Evolutionary conservation across 2,113 vertebrate species (phyloP), one percentile per base, ranked within the genome.

Genomic region (Melanotaenia duboulayi): DNA sequence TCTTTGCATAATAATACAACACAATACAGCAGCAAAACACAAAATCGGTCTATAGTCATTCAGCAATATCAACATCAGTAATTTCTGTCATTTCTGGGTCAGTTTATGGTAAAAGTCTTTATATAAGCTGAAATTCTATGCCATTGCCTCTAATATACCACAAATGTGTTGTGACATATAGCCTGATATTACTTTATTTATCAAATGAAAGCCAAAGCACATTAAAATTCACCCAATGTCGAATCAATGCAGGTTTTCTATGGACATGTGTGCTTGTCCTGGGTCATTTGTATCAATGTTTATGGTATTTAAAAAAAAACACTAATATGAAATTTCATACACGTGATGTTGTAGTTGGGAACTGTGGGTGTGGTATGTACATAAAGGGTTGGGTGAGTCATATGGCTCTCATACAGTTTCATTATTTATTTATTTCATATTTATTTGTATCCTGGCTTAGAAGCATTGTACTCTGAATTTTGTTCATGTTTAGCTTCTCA

Each of bases 361-460:
- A 64, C 77, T 69, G 81, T 24, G 61, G 87, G 62, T 65, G 78
- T 68, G 75, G 72, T 76, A 8, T 92, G 87, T 92, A 91, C 62
- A 92, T 91, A 91, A 39, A 40, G 74, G 87, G 76, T 51, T 80
- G 81, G 87, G 76, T 54, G 65, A 72, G 85, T 71, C 51, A 17
- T 14, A 4, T 35, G 78, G 68, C 85, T 87, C 77, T 55, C 79
- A 65, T 83, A 85, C 73, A 80, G 82, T 87, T 80, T 76, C 73
- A 62, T 90, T 90, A 89, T 91, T 91, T 92, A 92, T 92, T 92
- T 93, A 90, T 91, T 92, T 91, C 62, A 85, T 93, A 93, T 93
- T 92, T 93, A 93, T 93, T 92, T 91, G 80, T 86, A 89, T 91
- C 70, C 74, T 57, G 49, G 52, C 78, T 85, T 90, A 89, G 65